Percentiles rank a stretch among this genome's conserved stretches.
Conservation (phyloP, 2,888 invertebrate species). For the Xestia sexstrigata region DNA sequence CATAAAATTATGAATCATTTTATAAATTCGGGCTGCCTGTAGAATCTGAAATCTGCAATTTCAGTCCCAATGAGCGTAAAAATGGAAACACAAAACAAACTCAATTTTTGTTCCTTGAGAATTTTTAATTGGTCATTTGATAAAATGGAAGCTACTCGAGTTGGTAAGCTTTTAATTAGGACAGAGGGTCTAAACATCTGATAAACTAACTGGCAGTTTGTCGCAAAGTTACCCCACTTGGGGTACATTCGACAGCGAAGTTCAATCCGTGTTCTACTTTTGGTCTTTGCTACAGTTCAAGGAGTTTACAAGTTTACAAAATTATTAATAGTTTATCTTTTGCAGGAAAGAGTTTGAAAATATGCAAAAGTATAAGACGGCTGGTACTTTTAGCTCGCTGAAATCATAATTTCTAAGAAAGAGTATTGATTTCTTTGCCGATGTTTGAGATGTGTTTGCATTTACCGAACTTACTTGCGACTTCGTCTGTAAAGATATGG, state of each 20-base stretch:
- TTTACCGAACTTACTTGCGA: conserved; percentile 35
- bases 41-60: conserved; percentile 53
- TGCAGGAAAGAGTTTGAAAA: conserved; percentile 38
- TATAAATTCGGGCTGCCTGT: conserved; percentile 47
- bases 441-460: conserved; percentile 39
- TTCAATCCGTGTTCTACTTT: conserved; percentile 65
- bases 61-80: conserved; percentile 51
- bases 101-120: conserved; percentile 31
- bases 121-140: conserved; percentile 54
- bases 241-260: conserved; percentile 66
- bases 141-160: conserved; percentile 51
- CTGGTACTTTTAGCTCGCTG: conserved; percentile 27
- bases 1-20: conserved; percentile 62
- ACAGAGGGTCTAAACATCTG: conserved; percentile 61
- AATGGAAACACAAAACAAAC: conserved; percentile 42
- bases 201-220: conserved; percentile 65
- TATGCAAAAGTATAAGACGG: conserved; percentile 36
- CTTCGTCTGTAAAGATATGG: background rate
- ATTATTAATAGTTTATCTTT: conserved; percentile 65
- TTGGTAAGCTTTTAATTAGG: conserved; percentile 65
- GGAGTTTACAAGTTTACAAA: conserved; percentile 60
- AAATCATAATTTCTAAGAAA: conserved; percentile 24
- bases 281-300: conserved; percentile 55
- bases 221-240: conserved; percentile 59
- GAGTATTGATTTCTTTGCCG: conserved; percentile 36